Evolutionary conservation across 92 coral and sea anemone species (phyloP), one percentile per base, ranked within the genome.

Genomic region (Metridium senile): DNA sequence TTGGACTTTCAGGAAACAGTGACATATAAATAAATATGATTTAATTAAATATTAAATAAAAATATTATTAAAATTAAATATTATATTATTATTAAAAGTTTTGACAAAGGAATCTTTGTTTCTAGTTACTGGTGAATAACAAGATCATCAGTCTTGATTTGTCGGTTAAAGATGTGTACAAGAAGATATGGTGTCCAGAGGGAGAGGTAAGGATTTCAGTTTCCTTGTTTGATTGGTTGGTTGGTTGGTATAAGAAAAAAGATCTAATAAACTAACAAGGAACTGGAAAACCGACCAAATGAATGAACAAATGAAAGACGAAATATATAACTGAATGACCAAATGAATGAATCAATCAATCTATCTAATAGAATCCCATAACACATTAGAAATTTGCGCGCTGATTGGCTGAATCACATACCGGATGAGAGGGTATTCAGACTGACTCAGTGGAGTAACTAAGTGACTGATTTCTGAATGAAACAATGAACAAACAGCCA

Each of bases 111-210:
- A 39, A 39, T 39, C 8, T 39, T 13, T 39, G 49, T 13, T 39
- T 39, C 6, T 29, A 95, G 99, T 75, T 95, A 65, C 97, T 95
- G n/a, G 94, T 95, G 8, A 95, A 95, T 80, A 89, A 91, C 79
- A 95, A 95, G 82, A 95, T 95, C 29, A 95, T 95, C 68, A 95
- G 95, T 64, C 88, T 95, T 70, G 99, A 95, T 77, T 84, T 92
- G 28, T 95, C 99, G 21, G 99, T 95, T 57, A 95, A 95, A 62
- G 99, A 95, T 45, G 99, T 95, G 30, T 95, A 95, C 89, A 95
- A 95, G 92, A 95, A 95, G 75, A 87, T 95, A 71, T 95, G 99
- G 99, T 85, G 97, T 71, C 97, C 97, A 1, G 97, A 95, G n/a
- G 99, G 97, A 79, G 99, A 95, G 97, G 99, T 93, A 70, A 20